Percentiles rank a stretch among this genome's conserved stretches.
Conservation (phyloP, 2,888 invertebrate genomes). For the Cataglyphis altisquamis region DNA sequence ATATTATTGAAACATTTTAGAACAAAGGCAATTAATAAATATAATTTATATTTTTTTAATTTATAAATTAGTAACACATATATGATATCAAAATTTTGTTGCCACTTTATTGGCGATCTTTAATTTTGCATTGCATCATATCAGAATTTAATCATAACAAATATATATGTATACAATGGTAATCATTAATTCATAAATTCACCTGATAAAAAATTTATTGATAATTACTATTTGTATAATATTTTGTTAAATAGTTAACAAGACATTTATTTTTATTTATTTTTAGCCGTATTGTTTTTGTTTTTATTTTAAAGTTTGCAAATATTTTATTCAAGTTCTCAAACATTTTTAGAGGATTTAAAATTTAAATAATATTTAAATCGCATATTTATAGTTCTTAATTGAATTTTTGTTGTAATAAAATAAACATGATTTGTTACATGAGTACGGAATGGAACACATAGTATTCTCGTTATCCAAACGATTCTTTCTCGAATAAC, state of each 20-base stretch:
- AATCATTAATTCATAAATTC: background rate
- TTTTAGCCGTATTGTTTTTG: background rate
- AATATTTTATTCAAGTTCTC: background rate
- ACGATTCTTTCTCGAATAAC: background rate
- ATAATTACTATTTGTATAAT: background rate
- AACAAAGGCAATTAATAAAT: background rate
- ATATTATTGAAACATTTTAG: background rate
- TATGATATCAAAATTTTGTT: background rate
- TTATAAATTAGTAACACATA: background rate
- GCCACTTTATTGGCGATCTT: background rate
- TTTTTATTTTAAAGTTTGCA: background rate
- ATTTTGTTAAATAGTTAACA: background rate
- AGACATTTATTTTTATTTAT: background rate
- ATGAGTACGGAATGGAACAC: background rate
- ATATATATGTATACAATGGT: background rate
- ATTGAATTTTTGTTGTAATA: background rate
- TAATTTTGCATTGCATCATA: background rate
- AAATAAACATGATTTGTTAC: conserved; percentile 18
- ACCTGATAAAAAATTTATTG: background rate
- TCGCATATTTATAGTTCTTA: background rate
- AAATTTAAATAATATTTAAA: conserved; percentile 18
- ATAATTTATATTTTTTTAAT: background rate
- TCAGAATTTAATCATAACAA: conserved; percentile 4
- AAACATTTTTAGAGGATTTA: background rate
- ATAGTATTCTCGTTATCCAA: background rate